Evolutionary conservation across 2,797 vertebrate genomes (phyloP).

Genomic region (Apodemus agrarius): DNA sequence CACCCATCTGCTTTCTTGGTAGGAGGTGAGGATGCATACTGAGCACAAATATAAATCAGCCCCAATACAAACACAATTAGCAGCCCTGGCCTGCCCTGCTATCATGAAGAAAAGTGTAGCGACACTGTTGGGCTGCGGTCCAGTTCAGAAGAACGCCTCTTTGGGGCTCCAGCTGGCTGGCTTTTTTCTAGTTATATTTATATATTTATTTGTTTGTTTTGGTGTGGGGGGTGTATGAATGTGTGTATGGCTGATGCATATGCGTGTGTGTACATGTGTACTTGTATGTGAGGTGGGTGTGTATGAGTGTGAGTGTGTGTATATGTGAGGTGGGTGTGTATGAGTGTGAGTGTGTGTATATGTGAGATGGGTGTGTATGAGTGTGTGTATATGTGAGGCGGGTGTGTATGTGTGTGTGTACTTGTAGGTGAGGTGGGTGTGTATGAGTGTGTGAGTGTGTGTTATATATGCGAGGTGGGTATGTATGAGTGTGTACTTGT

Average conservation of each 20-base stretch:
- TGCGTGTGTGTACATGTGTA: too few relatives aligned
- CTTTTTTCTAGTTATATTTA: background rate
- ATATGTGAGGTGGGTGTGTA: too few relatives aligned
- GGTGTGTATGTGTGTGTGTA: background rate
- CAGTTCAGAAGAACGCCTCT: background rate
- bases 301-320: too few relatives aligned
- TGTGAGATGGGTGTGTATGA: background rate
- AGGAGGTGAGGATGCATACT: constrained; percentile 34
- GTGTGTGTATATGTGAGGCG: background rate
- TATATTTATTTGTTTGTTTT: background rate
- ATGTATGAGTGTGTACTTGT: too few relatives aligned
- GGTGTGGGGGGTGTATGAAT: background rate
- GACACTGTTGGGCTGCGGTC: background rate
- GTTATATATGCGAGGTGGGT: too few relatives aligned
- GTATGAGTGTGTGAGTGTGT: background rate
- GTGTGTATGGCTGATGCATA: background rate
- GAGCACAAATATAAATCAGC: constrained; percentile 63
- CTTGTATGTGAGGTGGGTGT: too few relatives aligned
- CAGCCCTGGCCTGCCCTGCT: background rate
- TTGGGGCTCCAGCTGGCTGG: background rate
- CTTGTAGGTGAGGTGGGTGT: background rate
- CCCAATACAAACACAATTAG: constrained; percentile 68
- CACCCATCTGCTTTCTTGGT: constrained; percentile 64
- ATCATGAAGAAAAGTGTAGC: background rate
- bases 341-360: background rate